Evolutionary conservation across 1,140 invertebrate species (phyloP).

Genomic region (Drosophila ercepeae): DNA sequence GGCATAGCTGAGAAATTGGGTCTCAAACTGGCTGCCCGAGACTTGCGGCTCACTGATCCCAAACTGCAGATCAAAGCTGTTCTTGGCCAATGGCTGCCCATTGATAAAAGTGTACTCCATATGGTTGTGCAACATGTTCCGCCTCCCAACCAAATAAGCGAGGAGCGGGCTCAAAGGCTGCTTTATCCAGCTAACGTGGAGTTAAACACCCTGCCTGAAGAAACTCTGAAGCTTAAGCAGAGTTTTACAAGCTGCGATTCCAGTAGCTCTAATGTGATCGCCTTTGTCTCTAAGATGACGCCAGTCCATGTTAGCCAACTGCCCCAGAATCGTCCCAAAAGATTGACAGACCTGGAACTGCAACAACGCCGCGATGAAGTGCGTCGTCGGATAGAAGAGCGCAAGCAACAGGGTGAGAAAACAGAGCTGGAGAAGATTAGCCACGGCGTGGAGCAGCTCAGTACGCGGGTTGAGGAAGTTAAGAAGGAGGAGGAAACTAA

Average conservation of each 20-base stretch:
- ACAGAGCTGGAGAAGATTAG: conserved; percentile 85
- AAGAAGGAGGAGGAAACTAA: conserved; percentile 59
- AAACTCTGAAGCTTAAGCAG: conserved; percentile 90
- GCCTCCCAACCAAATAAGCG: conserved; percentile 90
- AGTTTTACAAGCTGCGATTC: conserved; percentile 90
- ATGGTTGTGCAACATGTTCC: conserved; percentile 93
- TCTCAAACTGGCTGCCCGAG: conserved; percentile 90
- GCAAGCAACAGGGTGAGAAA: conserved; percentile 84
- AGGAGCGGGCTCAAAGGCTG: conserved; percentile 90
- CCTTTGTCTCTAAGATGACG: conserved; percentile 94
- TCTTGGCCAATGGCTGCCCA: conserved; percentile 94
- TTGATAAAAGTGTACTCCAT: conserved; percentile 91
- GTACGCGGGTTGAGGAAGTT: conserved; percentile 42
- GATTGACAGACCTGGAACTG: conserved; percentile 91
- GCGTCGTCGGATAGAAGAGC: conserved; percentile 86
- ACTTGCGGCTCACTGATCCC: conserved; percentile 91
- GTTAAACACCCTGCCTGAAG: conserved; percentile 88
- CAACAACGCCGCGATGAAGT: conserved; percentile 88
- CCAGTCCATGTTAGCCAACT: conserved; percentile 88
- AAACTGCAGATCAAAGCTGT: conserved; percentile 92
- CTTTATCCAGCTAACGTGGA: conserved; percentile 89
- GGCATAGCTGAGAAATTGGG: conserved; percentile 92
- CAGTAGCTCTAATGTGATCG: conserved; percentile 90
- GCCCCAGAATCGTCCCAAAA: conserved; percentile 89
- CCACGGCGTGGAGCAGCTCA: conserved; percentile 83